phyloP scores from a whole-genome alignment of 2,113 vertebrate genomes.

The Smithornis capensis region DNA sequence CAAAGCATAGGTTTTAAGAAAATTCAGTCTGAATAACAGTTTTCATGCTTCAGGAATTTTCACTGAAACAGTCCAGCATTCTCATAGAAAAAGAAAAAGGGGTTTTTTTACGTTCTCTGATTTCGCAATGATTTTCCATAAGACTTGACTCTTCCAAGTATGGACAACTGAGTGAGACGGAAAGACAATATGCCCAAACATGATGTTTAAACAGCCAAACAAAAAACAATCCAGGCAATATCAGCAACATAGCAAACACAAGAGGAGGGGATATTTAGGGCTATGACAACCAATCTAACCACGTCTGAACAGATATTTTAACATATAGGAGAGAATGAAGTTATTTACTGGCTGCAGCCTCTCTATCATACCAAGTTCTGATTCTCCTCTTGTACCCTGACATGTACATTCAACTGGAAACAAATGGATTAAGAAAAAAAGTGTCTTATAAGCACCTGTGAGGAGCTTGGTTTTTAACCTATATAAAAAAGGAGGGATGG shows the following conservation, averaged over 20 bases:
- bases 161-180: not conserved
- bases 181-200: not conserved
- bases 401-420: not conserved
- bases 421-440: not conserved
- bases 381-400: not conserved
- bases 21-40: not conserved
- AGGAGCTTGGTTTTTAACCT: not conserved
- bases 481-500: not conserved
- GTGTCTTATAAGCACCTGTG: not conserved
- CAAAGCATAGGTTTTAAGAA: not conserved
- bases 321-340: not conserved
- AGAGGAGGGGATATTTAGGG: not conserved
- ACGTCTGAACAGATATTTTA: not conserved
- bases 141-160: not conserved
- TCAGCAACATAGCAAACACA: not conserved
- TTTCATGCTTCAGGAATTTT: not conserved
- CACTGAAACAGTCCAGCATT: not conserved
- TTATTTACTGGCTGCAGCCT: conserved; percentile 1
- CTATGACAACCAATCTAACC: not conserved
- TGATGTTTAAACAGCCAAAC: not conserved
- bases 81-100: not conserved
- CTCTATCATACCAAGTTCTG: not conserved
- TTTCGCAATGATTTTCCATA: not conserved
- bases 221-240: not conserved
- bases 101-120: not conserved